Base-by-base conservation (phyloP, 2,113 vertebrate species). In the Oncorhynchus tshawytscha region DNA sequence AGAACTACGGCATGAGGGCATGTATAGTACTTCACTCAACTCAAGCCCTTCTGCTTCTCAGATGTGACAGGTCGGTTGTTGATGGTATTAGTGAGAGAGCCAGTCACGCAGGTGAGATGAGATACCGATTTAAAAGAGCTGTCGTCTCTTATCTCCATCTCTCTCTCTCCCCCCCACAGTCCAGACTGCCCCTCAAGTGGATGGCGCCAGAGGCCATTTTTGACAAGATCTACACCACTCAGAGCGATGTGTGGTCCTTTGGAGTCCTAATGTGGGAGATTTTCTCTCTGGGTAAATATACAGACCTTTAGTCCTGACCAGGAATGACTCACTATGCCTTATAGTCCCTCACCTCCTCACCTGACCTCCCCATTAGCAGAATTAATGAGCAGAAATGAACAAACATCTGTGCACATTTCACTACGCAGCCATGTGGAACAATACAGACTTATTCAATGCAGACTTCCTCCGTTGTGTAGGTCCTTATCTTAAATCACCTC, bases 151-250 rank as follows among this genome's bases (percentile, higher is more conserved):
- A 66, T 86, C 69, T 64, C 1, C 5, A 45, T 67, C 9, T 24
- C 8, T 3, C n/a, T 1, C 16, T 8, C 78, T 49, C 67, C 75
- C 64, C 76, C 60, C 68, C 24, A 60, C 72, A 98, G 96, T 96
- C 96, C 72, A 90, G 96, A 80, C 95, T 98, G 16, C 97, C 96
- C 0, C 94, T 98, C 29, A 98, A 98, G 81, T 98, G 97, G 96
- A 98, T 98, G 97, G 95, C 97, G 51, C 97, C 96, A 67, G 96
- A 98, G 87, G 96, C 96, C 66, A 98, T 98, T 88, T 98, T 98
- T 77, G 97, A 98, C 91, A 97, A 97, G 88, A 94, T 96, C 86
- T 98, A 98, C 89, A 97, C 96, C 7, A 96, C 95, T 0, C 96
- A 98, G 91, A 98, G 97, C 48, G 97, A 98, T 1, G 96, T 98